Evolutionary conservation across 1,140 invertebrate genomes (phyloP), one percentile per base, ranked within the genome.

Genomic region (Triops cancriformis): DNA sequence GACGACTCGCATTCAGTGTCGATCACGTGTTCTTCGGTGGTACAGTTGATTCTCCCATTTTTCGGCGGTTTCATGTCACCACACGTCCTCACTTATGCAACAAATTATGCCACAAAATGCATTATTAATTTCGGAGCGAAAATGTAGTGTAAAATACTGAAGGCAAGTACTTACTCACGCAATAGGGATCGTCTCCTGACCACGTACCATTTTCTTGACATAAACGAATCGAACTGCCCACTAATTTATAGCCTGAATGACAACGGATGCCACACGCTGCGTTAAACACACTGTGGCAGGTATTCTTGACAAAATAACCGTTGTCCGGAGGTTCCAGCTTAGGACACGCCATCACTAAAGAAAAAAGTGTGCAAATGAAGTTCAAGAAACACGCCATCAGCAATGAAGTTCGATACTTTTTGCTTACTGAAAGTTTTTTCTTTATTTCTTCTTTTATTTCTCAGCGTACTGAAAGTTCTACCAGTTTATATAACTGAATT

Each of bases 211-310:
- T 86, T 75, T 87, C 87, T 73, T 87, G 86, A 82, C 91, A 92
- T 1, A 91, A 85, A 73, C 90, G 83, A 27, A 92, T 88, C 82
- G 89, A 90, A 77, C 87, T 89, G 0, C 91, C 91, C 11, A 84
- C 82, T 1, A 92, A 83, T 76, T 87, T 87, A 81, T 89, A 92
- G 0, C 91, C 91, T 26, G 90, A 87, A 77, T 87, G 85, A 82
- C 91, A 92, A 64, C 89, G 84, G 42, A 91, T 83, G 1, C 90
- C 90, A 83, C 91, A 92, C 0, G 90, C 91, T 41, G 89, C 90
- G 82, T 92, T 90, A 45, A 91, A 86, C 1, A 90, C 89, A 80
- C 88, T 90, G 73, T 85, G 87, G 82, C 91, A 92, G 28, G 85
- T 86, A 80, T 85, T 84, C 79, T 90, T 90, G 0, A 92, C 89